These are phyloP conservation scores for Philhelius pedissequus DNA, from an alignment of 2,888 invertebrate species.

Conservation along the genomic window DNA sequence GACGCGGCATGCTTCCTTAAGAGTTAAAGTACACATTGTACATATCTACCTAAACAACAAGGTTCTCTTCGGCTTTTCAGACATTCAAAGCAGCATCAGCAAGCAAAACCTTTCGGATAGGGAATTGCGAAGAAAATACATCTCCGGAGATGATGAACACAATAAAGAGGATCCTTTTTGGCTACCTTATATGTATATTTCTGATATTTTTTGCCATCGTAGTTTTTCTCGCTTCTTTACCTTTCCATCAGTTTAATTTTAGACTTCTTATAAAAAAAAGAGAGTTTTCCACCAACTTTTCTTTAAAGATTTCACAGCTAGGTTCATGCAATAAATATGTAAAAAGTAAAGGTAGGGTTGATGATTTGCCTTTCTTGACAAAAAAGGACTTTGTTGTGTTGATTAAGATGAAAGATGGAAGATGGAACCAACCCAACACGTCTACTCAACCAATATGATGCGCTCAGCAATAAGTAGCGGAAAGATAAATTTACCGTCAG, in stretches of 20 bases:
- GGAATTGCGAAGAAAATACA: neutral
- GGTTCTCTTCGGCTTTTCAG: constrained; percentile 10
- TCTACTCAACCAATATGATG: constrained; percentile 31
- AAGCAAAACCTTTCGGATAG: neutral
- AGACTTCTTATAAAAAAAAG: neutral
- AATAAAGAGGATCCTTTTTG: constrained; percentile 38
- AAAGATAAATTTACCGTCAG: constrained; percentile 61
- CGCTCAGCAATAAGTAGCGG: constrained; percentile 41
- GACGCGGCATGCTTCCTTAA: constrained; percentile 63
- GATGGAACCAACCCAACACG: constrained; percentile 6
- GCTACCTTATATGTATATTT: constrained; percentile 46
- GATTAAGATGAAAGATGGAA: too few relatives aligned
- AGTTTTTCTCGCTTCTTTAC: neutral
- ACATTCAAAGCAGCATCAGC: constrained; percentile 41
- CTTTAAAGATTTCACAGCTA: constrained; percentile 44
- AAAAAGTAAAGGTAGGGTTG: neutral
- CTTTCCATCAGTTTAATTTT: neutral
- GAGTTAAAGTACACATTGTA: constrained; percentile 29
- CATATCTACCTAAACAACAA: neutral
- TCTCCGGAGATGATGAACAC: constrained; percentile 1
- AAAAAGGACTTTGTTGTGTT: constrained; percentile 26
- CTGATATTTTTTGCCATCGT: neutral
- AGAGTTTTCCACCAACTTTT: constrained; percentile 20
- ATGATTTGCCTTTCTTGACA: neutral
- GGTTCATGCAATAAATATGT: neutral